phyloP scores from a whole-genome alignment of 2,888 invertebrate genomes.

The Protophormia terraenovae region DNA sequence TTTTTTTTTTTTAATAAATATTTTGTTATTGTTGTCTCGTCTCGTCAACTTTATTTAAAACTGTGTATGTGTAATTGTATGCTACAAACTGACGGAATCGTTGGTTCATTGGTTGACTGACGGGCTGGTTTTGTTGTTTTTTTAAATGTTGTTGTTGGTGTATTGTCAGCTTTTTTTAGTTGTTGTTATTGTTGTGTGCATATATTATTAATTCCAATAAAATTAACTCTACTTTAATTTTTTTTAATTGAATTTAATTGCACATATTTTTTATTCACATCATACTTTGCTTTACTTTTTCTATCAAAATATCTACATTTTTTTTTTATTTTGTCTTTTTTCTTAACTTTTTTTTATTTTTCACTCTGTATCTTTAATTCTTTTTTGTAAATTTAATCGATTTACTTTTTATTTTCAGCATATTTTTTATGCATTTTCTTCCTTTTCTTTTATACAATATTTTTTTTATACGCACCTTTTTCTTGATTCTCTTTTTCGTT shows the following conservation, averaged over 20 bases:
- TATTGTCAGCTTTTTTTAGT: constrained; percentile 31
- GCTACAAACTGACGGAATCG: constrained; percentile 34
- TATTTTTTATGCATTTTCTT: constrained; percentile 57
- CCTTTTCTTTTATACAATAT: constrained; percentile 58
- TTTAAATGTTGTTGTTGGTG: constrained; percentile 31
- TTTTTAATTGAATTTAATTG: constrained; percentile 78
- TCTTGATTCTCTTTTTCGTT: constrained; percentile 52
- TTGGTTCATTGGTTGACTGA: constrained; percentile 56
- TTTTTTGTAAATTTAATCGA: constrained; percentile 57
- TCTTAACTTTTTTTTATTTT: constrained; percentile 32
- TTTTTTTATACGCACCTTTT: constrained; percentile 61
- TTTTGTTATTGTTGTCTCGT: constrained; percentile 39
- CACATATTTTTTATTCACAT: constrained; percentile 68
- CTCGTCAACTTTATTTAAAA: constrained; percentile 27
- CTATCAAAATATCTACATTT: constrained; percentile 49
- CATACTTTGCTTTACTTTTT: constrained; percentile 60
- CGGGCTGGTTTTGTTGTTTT: constrained; percentile 39
- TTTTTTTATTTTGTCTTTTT: constrained; percentile 19
- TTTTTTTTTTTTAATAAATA: constrained; percentile 22
- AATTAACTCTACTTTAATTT: constrained; percentile 72
- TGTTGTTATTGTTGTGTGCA: constrained; percentile 67
- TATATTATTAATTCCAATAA: constrained; percentile 70
- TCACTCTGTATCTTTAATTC: constrained; percentile 38
- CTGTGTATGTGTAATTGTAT: constrained; percentile 23
- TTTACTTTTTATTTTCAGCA: constrained; percentile 55